Base-by-base conservation (phyloP, 2,797 vertebrate genomes). In the Hylomyscus alleni region DNA sequence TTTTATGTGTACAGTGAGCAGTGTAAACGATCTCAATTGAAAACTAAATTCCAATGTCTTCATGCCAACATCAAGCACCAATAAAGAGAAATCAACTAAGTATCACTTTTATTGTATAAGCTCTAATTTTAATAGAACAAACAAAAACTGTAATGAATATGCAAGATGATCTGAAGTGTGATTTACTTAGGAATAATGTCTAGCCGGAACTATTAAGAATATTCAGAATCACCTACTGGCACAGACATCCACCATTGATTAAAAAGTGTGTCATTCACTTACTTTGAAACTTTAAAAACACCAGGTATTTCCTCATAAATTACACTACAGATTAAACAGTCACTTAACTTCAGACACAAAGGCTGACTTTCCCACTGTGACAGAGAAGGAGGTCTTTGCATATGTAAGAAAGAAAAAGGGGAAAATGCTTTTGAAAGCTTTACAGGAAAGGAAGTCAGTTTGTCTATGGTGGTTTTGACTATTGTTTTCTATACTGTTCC, bases 271-370 rank as follows among this genome's bases (percentile, higher is more conserved):
- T 93, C 69, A 89, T 60, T 90, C 60, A 86, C 87, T 93, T 95
- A 52, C 56, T 87, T 90, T 94, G 83, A 47, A 83, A 52, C 17
- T 81, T 92, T 88, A 83, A 90, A 93, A 85, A 84, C 40, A 93
- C 80, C 65, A 14, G 78, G 31, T 40, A 72, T 92, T 84, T 89
- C 52, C 90, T 95, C 65, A 69, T 34, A 88, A 95, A 92, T 76
- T 76, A 95, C 44, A 92, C 26, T 77, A 88, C 80, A 93, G 10
- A 86, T 76, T 89, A 94, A 92, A 89, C 34, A 19, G 34, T 62
- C 31, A 77, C 81, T 84, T 89, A 37, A 90, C 47, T 75, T 24
- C 75, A 92, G 15, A 58, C 58, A 92, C 54, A 89, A 92, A 91
- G 37, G 31, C n/a, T 10, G 22, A 85, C 65, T 96, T 95, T 72